These are phyloP conservation scores for Serranus cabrilla DNA, from an alignment of 2,797 vertebrate species.

Conservation along the genomic window DNA sequence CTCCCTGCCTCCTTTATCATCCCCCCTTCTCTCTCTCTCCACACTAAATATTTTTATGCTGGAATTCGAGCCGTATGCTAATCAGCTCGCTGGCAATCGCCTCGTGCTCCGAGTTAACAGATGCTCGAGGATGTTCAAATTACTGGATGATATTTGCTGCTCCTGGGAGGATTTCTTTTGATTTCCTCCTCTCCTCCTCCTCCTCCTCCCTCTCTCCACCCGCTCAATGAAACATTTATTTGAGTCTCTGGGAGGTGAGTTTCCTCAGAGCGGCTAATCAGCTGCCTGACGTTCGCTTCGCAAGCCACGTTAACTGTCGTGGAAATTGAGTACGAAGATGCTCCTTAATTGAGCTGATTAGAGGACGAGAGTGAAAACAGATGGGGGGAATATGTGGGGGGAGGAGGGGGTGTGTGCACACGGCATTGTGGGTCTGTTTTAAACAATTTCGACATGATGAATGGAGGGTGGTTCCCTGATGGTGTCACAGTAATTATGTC, in stretches of 20 bases:
- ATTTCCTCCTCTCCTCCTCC: constrained; percentile 14
- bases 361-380: constrained; percentile 72
- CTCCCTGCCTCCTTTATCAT: background rate
- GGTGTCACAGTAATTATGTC: constrained; percentile 31
- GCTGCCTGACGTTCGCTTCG: constrained; percentile 48
- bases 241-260: constrained; percentile 29
- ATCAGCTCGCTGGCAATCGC: constrained; percentile 8
- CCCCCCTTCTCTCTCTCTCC: background rate
- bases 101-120: constrained; percentile 7
- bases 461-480: background rate
- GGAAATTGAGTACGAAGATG: constrained; percentile 65
- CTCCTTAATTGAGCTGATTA: constrained; percentile 82
- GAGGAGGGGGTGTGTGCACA: background rate
- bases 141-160: constrained; percentile 23
- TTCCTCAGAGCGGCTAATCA: constrained; percentile 55
- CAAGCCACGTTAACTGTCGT: constrained; percentile 31
- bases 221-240: constrained; percentile 21
- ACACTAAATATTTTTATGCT: background rate
- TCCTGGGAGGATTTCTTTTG: constrained; percentile 40
- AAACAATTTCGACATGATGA: constrained; percentile 22
- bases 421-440: constrained; percentile 27
- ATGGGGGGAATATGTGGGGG: constrained; percentile 30
- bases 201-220: background rate
- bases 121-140: constrained; percentile 35
- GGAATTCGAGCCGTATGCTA: background rate